These are phyloP conservation scores for Hesperia comma DNA, from an alignment of 2,888 invertebrate species.

Conservation along the genomic window DNA sequence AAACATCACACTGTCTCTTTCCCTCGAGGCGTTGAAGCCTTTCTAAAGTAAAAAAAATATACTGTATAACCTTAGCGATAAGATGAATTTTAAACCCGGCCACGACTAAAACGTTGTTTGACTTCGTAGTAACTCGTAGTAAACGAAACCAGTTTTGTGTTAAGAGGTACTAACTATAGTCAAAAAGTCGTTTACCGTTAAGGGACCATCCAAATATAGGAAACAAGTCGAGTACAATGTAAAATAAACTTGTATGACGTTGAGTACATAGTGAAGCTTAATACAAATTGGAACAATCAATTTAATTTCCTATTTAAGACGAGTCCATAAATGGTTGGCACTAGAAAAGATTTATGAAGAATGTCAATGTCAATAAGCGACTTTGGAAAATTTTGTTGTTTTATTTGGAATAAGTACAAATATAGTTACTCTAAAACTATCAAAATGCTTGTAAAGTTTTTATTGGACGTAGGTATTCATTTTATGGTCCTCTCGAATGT, in stretches of 20 bases:
- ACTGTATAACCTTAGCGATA: slow-evolving; percentile 15
- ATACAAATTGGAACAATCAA: slow-evolving; percentile 14
- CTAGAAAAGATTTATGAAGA: neutral
- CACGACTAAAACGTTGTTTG: slow-evolving; percentile 34
- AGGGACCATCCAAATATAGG: slow-evolving; percentile 59
- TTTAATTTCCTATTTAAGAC: neutral
- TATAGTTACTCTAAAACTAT: too few relatives aligned
- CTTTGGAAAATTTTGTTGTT: too few relatives aligned
- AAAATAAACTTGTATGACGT: slow-evolving; percentile 11
- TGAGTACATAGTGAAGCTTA: neutral
- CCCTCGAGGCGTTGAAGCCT: slow-evolving; percentile 43
- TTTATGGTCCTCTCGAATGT: too few relatives aligned
- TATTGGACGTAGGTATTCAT: too few relatives aligned
- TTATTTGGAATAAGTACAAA: too few relatives aligned
- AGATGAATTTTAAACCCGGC: slow-evolving; percentile 24
- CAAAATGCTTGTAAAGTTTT: too few relatives aligned
- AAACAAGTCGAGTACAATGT: slow-evolving; percentile 38
- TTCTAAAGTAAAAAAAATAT: slow-evolving; percentile 19
- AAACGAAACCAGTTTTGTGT: slow-evolving; percentile 71
- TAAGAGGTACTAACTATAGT: slow-evolving; percentile 65
- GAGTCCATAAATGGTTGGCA: neutral
- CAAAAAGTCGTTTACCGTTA: slow-evolving; percentile 73
- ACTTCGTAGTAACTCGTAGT: slow-evolving; percentile 75
- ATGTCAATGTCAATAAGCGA: neutral
- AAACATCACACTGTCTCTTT: slow-evolving; percentile 50